A percentile compares a stretch with the other conserved stretches of the same genome.
These are phyloP conservation scores for Xestia xanthographa DNA, from an alignment of 2,888 invertebrate genomes.

Conservation along the genomic window DNA sequence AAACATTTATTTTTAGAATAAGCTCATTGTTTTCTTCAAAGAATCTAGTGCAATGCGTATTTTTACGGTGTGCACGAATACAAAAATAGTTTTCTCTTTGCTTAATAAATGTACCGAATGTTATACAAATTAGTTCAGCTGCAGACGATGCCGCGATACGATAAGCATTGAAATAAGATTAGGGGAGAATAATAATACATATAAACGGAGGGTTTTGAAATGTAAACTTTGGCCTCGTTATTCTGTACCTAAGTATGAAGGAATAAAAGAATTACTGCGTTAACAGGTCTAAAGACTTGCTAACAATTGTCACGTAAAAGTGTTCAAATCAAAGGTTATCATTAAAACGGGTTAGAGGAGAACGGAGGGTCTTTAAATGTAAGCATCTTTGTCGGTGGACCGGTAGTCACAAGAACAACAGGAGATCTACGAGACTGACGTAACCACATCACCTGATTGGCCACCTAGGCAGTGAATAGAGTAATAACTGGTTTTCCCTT, in stretches of 20 bases:
- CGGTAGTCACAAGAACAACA: background rate
- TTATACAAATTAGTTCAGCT: conserved; percentile 28
- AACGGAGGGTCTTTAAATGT: conserved; percentile 6
- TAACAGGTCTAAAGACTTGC: background rate
- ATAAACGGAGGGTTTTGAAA: conserved; percentile 15
- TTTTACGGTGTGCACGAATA: conserved; percentile 17
- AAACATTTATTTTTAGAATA: conserved; percentile 34
- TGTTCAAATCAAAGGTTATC: background rate
- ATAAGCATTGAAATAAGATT: conserved; percentile 22
- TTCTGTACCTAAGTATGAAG: background rate
- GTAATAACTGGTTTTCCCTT: background rate
- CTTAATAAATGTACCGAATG: conserved; percentile 18
- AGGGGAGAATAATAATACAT: background rate
- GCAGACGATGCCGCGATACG: conserved; percentile 17
- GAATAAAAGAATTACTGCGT: background rate
- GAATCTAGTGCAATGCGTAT: conserved; percentile 27
- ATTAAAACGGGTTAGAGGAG: conserved; percentile 10
- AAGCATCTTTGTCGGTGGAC: background rate
- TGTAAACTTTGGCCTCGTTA: conserved; percentile 7
- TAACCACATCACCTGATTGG: no score
- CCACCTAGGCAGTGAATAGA: background rate
- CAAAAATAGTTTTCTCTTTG: conserved; percentile 35
- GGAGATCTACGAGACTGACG: background rate
- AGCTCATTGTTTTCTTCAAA: conserved; percentile 36
- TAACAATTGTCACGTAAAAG: background rate